Evolutionary conservation across 2,888 invertebrate species (phyloP), one percentile per base, ranked within the genome.

Genomic region (Lithophane semibrunnea): DNA sequence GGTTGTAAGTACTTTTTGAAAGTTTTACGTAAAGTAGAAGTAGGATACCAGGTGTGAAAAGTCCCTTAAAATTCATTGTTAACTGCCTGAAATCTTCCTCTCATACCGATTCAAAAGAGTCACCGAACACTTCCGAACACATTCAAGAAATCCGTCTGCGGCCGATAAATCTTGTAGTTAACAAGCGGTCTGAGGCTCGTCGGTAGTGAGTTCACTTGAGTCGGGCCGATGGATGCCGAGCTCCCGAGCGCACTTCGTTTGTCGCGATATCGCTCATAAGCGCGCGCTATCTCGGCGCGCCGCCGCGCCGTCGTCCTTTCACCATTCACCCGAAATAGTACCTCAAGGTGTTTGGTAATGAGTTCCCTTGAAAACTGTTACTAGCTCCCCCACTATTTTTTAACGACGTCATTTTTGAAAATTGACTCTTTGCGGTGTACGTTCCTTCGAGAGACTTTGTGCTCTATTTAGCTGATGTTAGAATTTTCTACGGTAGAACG

Each of bases 321-420:
- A 61, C 68, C n/a, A 95, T 96, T 96, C 96, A 96, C 90, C 95
- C 94, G 92, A 96, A 96, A 96, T 95, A 95, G 94, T 95, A 94
- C 94, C 95, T 95, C 94, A 94, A 95, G 95, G 95, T 95, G 94
- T 95, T 95, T 88, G 92, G 94, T 96, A 96, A 96, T 96, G 96
- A 96, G 95, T 94, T 95, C 93, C 94, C 94, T 93, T 93, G 92
- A 94, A 93, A 91, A 92, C 93, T 92, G 92, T 91, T 91, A 92
- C 93, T 92, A 91, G 90, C 92, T 91, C 88, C 91, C 65, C 88
- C 89, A 94, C 92, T 93, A 94, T 94, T 94, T 94, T 94, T 94
- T 94, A 93, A 93, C 91, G 93, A 92, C 84, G 94, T 92, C 92
- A 91, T 93, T 93, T 94, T 93, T 91, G 91, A 94, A 94, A 93